Conservation (phyloP, 2,113 vertebrate species). For the Oreochromis spilurus region DNA sequence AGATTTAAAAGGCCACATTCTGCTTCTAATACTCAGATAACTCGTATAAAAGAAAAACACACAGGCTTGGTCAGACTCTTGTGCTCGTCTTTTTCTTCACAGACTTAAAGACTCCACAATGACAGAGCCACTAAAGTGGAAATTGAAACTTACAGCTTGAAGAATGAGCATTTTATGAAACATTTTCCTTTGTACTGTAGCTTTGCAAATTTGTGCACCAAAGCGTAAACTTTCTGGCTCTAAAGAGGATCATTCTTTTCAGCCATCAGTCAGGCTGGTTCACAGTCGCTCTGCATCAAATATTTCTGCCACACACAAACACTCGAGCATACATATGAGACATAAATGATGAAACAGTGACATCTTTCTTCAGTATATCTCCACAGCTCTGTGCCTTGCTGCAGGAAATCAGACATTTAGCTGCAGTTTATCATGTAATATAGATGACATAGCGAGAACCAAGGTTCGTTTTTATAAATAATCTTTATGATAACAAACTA, state of each 20-base stretch:
- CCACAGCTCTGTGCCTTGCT: neutral
- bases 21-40: conserved; percentile 6
- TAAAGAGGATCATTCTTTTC: conserved; percentile 54
- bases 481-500: neutral
- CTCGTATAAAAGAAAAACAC: neutral
- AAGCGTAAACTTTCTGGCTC: conserved; percentile 36
- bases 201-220: conserved; percentile 42
- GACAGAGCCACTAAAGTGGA: conserved; percentile 28
- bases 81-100: neutral
- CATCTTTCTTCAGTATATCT: conserved; percentile 7
- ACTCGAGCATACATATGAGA: neutral
- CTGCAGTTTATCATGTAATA: neutral
- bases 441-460: neutral
- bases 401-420: neutral
- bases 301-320: conserved; percentile 21
- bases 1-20: conserved; percentile 21
- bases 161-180: conserved; percentile 50
- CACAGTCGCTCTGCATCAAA: conserved; percentile 7
- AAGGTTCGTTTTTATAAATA: neutral
- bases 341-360: conserved; percentile 3
- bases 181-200: conserved; percentile 33
- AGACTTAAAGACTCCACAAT: neutral
- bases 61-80: neutral
- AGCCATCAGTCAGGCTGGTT: conserved; percentile 38
- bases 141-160: conserved; percentile 55